A percentile compares a stretch with the other conserved stretches of the same genome.
Conservation (phyloP, 2,113 vertebrate species). For the Peromyscus maniculatus region DNA sequence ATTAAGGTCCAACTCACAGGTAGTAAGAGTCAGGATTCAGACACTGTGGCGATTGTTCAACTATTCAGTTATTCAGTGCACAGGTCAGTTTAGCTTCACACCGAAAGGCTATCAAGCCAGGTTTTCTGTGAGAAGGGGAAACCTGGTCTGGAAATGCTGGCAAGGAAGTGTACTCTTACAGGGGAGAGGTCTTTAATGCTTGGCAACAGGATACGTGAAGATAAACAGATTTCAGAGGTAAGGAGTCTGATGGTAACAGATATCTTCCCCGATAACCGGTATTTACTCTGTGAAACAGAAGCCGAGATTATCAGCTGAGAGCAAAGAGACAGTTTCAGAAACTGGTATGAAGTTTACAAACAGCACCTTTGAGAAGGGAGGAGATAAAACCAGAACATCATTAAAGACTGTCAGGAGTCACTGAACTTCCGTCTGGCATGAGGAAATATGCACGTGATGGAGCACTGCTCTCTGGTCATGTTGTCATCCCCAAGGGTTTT, state of each 20-base stretch:
- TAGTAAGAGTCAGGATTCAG: conserved; percentile 1
- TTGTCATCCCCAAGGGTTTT: not conserved
- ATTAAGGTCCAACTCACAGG: not conserved
- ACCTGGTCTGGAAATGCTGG: not conserved
- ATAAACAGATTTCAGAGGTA: conserved; percentile 39
- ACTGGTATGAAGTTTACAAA: conserved; percentile 53
- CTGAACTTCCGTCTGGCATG: not conserved
- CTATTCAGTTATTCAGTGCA: not conserved
- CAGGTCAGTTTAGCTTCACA: not conserved
- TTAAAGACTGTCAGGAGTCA: not conserved
- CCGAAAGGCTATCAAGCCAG: not conserved
- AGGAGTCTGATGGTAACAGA: conserved; percentile 56
- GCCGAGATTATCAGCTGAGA: conserved; percentile 68
- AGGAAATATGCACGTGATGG: not conserved
- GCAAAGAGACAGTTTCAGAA: conserved; percentile 62
- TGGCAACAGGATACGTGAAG: conserved; percentile 47
- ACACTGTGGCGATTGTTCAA: not conserved
- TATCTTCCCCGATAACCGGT: conserved; percentile 46
- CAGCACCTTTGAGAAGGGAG: not conserved
- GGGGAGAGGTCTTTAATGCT: not conserved
- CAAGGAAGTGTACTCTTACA: not conserved
- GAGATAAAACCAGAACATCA: conserved; percentile 1
- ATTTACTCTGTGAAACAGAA: conserved; percentile 70
- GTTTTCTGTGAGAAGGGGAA: conserved; percentile 41
- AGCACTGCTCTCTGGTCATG: not conserved